These are phyloP conservation scores for Propithecus perrieri DNA, from an alignment of 2,797 vertebrate genomes.

Conservation along the genomic window DNA sequence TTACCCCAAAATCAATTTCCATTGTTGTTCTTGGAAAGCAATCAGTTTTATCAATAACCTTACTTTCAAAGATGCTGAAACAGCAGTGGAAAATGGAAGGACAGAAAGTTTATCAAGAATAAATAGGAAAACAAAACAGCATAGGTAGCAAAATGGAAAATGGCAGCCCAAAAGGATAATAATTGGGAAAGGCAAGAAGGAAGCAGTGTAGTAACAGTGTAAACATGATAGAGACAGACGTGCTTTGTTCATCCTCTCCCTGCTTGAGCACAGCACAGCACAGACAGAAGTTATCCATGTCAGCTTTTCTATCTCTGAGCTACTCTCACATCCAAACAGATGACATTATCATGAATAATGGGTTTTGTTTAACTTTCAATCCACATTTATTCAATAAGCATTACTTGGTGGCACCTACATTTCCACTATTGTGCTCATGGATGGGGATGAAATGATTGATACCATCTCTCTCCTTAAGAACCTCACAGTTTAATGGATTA, in stretches of 20 bases:
- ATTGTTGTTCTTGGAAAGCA: constrained; percentile 32
- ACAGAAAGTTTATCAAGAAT: not conserved
- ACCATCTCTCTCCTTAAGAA: not conserved
- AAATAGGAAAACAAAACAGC: not conserved
- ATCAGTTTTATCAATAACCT: constrained; percentile 45
- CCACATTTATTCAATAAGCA: not conserved
- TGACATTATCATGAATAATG: not conserved
- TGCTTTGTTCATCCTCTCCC: not conserved
- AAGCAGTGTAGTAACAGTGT: rapidly evolving
- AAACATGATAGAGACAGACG: not conserved
- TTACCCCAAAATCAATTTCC: constrained; percentile 39
- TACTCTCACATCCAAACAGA: not conserved
- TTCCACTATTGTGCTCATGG: not conserved
- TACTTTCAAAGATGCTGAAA: constrained; percentile 19
- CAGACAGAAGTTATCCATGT: not conserved
- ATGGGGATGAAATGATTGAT: not conserved
- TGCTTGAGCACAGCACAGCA: not conserved
- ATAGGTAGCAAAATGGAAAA: not conserved
- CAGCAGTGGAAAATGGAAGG: not conserved
- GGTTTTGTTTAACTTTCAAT: not conserved
- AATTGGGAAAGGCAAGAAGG: not conserved
- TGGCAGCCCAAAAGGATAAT: not conserved
- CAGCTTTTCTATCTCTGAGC: not conserved
- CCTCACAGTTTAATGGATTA: not conserved
- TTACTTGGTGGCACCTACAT: not conserved